Base-by-base conservation (phyloP, 2,113 vertebrate species). In the Mugil cephalus region DNA sequence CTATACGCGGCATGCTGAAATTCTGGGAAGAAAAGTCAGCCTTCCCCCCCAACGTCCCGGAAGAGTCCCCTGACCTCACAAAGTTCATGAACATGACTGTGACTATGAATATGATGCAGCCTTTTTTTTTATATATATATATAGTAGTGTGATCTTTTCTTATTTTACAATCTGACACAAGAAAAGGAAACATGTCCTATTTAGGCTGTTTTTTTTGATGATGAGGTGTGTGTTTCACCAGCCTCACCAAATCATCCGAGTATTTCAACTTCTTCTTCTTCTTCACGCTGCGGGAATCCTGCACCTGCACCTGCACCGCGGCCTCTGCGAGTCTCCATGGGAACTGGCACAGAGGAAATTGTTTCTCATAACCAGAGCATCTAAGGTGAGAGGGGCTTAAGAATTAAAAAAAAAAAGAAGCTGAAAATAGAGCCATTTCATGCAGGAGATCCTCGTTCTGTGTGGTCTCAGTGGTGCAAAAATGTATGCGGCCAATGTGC, bases 301-400 rank as follows among this genome's bases (percentile, higher is more conserved):
- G n/a, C n/a, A n/a, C n/a, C n/a, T n/a, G 1, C 70, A 86, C 70
- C 77, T 80, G 79, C 71, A 56, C 64, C 35, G 7, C 55, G 42
- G 69, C 75, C 80, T 69, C 53, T 38, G 61, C 43, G 81, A 72
- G 79, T 89, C 85, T 88, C 89, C 87, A 88, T 89, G 86, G 87
- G 86, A 91, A 89, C 82, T 71, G 66, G 82, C 77, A 61, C 85
- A 79, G 71, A 83, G 77, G 72, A 85, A 83, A 85, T 79, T 82
- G 78, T 81, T 75, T 85, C 77, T 86, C 59, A 81, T 73, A 80
- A 79, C 68, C 58, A 70, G 77, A 77, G 70, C 64, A 72, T 39
- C 55, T 69, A 43, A 74, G 79, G 77, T 85, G 72, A 84, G 58
- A 76, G 19, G 36, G 73, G 65, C 58, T 86, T 72, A 60, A 87